These are phyloP conservation scores for Microdon myrmicae DNA, from an alignment of 2,888 invertebrate genomes.

Conservation along the genomic window DNA sequence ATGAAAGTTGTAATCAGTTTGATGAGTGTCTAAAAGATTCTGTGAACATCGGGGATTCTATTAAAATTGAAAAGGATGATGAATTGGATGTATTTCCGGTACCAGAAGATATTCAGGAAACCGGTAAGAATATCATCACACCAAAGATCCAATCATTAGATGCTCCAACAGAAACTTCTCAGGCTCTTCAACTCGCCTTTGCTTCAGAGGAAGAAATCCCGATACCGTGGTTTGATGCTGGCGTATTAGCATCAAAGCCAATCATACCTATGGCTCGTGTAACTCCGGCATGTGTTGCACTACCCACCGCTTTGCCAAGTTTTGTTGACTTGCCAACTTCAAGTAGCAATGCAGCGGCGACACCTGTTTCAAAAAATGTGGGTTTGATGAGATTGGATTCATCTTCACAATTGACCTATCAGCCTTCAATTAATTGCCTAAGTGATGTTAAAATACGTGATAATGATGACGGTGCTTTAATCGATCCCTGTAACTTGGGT, in stretches of 20 bases:
- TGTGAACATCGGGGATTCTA: slow-evolving; percentile 16
- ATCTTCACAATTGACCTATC: slow-evolving; percentile 22
- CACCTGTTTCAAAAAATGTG: slow-evolving; percentile 14
- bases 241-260: slow-evolving; percentile 73
- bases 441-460: slow-evolving; percentile 40
- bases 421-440: slow-evolving; percentile 7
- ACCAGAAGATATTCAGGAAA: neutral
- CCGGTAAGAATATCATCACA: slow-evolving; percentile 15
- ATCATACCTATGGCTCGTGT: slow-evolving; percentile 72
- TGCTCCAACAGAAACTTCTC: slow-evolving; percentile 65
- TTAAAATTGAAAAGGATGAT: neutral
- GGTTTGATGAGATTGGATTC: slow-evolving; percentile 29
- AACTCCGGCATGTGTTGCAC: slow-evolving; percentile 66
- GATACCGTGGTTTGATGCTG: slow-evolving; percentile 80
- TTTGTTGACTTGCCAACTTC: slow-evolving; percentile 64
- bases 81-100: slow-evolving; percentile 7
- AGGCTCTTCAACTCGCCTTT: slow-evolving; percentile 77
- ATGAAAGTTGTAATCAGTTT: slow-evolving; percentile 35
- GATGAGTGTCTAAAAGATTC: slow-evolving; percentile 20
- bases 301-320: slow-evolving; percentile 65
- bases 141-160: slow-evolving; percentile 55
- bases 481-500: slow-evolving; percentile 13
- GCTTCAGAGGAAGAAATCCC: slow-evolving; percentile 81
- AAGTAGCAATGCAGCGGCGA: slow-evolving; percentile 7
- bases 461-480: slow-evolving; percentile 5